Conservation (phyloP, 1,140 invertebrate species). For the Metaphire vulgaris region DNA sequence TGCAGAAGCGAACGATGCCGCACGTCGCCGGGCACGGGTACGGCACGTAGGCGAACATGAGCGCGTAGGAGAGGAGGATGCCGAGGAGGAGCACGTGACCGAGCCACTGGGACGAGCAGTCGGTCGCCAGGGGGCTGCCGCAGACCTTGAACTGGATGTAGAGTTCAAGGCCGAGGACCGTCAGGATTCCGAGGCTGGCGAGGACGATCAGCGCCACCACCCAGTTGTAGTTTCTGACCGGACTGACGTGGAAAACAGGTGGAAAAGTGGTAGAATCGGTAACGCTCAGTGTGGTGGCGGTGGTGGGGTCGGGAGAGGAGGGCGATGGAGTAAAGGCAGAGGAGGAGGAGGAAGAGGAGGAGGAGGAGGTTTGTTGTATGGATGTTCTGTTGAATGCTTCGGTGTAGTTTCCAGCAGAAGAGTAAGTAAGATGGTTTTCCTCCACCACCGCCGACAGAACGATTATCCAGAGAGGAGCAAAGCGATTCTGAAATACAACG, state of each 20-base stretch:
- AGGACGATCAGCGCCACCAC: constrained; percentile 74
- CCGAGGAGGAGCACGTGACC: constrained; percentile 83
- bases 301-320: background rate
- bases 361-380: no score
- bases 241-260: background rate
- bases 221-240: constrained; percentile 55
- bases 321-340: background rate
- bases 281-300: no score
- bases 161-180: constrained; percentile 75
- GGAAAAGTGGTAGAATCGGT: background rate
- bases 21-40: constrained; percentile 74
- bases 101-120: constrained; percentile 63
- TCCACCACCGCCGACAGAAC: no score
- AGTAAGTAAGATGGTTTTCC: no score
- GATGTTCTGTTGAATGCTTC: no score
- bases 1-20: constrained; percentile 72
- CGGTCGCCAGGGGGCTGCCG: constrained; percentile 65
- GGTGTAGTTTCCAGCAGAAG: no score
- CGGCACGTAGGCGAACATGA: constrained; percentile 67
- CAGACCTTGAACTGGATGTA: constrained; percentile 80
- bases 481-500: no score
- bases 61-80: constrained; percentile 71
- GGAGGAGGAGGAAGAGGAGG: background rate
- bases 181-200: constrained; percentile 68
- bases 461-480: no score